A percentile compares a stretch with the other conserved stretches of the same genome.
These are phyloP conservation scores for Crenuchus spilurus DNA, from an alignment of 2,797 vertebrate species.

Conservation along the genomic window DNA sequence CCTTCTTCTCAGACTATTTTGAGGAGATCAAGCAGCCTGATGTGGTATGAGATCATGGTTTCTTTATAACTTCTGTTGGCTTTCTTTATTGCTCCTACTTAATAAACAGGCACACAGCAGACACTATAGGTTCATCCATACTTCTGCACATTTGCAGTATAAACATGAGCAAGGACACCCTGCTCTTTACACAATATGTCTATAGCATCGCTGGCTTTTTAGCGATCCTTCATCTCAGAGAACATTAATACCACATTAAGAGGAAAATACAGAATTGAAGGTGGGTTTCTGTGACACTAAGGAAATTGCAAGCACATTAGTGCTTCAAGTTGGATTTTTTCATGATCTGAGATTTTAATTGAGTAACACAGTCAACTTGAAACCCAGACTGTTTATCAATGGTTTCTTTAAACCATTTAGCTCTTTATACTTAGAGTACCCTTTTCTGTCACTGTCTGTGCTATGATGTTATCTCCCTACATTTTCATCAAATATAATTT, in stretches of 20 bases:
- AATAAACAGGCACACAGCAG: not conserved
- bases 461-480: slow-evolving; percentile 13
- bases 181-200: not conserved
- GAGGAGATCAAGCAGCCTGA: not conserved
- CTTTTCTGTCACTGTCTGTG: not conserved
- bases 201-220: slow-evolving; percentile 5
- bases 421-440: slow-evolving; percentile 17
- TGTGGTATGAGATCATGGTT: not conserved
- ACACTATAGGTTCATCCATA: not conserved
- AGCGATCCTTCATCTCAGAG: not conserved
- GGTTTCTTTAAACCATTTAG: slow-evolving; percentile 7
- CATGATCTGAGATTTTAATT: not conserved
- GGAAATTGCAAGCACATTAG: not conserved
- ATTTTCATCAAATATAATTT: slow-evolving; percentile 14
- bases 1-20: not conserved
- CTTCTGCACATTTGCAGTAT: not conserved
- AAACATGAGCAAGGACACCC: not conserved
- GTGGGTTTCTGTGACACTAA: not conserved
- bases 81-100: not conserved
- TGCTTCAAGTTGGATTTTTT: not conserved
- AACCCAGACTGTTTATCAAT: slow-evolving; percentile 1
- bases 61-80: not conserved
- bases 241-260: not conserved
- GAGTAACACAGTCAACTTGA: not conserved
- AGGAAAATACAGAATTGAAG: too few relatives aligned